Evolutionary conservation across 92 coral and sea anemone species (phyloP).

Genomic region (Metridium senile): DNA sequence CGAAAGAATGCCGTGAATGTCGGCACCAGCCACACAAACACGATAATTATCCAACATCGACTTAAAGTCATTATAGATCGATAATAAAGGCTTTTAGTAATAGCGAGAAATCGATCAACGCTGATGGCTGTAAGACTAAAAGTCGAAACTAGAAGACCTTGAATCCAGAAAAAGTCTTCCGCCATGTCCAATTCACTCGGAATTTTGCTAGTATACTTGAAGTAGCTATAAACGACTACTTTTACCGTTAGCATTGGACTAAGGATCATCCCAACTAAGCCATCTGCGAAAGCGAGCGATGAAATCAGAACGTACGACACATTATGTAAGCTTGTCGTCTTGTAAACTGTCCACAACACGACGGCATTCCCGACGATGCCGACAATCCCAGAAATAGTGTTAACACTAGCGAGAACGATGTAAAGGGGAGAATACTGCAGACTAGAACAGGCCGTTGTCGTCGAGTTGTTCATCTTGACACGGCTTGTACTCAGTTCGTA

Average conservation of each 20-base stretch:
- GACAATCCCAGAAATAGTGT: constrained; percentile 51
- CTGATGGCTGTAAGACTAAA: constrained; percentile 55
- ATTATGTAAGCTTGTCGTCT: constrained; percentile 48
- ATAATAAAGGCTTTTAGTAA: constrained; percentile 50
- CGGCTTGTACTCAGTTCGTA: no score
- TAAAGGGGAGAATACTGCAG: constrained; percentile 18
- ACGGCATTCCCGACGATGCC: constrained; percentile 61
- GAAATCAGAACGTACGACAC: constrained; percentile 62
- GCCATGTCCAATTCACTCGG: constrained; percentile 32
- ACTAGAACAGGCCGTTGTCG: constrained; percentile 5
- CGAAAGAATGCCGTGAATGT: constrained; percentile 34
- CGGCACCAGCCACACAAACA: constrained; percentile 54
- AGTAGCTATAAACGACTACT: constrained; percentile 32
- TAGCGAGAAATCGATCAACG: constrained; percentile 65
- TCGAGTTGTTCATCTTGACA: constrained; percentile 31
- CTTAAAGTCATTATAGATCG: constrained; percentile 33
- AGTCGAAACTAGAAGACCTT: constrained; percentile 49
- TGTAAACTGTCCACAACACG: constrained; percentile 53
- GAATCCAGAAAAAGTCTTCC: constrained; percentile 57
- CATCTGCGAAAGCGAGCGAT: constrained; percentile 69
- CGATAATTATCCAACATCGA: constrained; percentile 39
- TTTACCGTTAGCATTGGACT: constrained; percentile 53
- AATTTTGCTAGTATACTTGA: constrained; percentile 33
- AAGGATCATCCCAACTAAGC: constrained; percentile 59
- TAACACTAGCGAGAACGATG: constrained; percentile 45